Evolutionary conservation across 2,113 vertebrate genomes (phyloP).

Genomic region (Ochotona princeps): DNA sequence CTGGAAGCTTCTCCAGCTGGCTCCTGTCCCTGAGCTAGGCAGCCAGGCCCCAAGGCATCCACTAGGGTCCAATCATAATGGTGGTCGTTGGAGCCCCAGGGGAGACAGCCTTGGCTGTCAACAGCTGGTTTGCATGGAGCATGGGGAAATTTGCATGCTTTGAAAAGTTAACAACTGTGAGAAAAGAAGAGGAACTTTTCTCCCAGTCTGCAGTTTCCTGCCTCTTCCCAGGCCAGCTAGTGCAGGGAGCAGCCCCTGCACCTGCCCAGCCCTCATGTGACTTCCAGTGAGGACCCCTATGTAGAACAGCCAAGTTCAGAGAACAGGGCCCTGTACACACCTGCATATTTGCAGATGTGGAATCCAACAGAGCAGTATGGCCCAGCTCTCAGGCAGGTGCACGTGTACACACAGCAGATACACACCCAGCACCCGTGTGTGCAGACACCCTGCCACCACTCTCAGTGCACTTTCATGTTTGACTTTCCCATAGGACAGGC

Average conservation of each 20-base stretch:
- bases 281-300: neutral
- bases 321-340: neutral
- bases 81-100: neutral
- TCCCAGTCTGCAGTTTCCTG: neutral
- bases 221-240: too few species aligned
- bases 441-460: neutral
- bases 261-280: neutral
- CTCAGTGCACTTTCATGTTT: neutral
- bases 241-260: neutral
- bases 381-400: neutral
- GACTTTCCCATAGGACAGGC: neutral
- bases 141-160: conserved; percentile 84
- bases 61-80: neutral
- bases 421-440: neutral
- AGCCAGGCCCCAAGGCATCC: neutral
- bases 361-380: neutral
- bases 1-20: neutral
- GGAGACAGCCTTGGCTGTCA: conserved; percentile 65
- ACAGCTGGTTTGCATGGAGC: conserved; percentile 77
- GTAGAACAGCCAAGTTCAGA: neutral
- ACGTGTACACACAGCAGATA: neutral
- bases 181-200: conserved; percentile 4
- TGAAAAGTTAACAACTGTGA: conserved; percentile 74
- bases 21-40: neutral
- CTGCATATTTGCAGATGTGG: neutral